Evolutionary conservation across 2,888 invertebrate species (phyloP).

Genomic region (Pogonocherus hispidulus): DNA sequence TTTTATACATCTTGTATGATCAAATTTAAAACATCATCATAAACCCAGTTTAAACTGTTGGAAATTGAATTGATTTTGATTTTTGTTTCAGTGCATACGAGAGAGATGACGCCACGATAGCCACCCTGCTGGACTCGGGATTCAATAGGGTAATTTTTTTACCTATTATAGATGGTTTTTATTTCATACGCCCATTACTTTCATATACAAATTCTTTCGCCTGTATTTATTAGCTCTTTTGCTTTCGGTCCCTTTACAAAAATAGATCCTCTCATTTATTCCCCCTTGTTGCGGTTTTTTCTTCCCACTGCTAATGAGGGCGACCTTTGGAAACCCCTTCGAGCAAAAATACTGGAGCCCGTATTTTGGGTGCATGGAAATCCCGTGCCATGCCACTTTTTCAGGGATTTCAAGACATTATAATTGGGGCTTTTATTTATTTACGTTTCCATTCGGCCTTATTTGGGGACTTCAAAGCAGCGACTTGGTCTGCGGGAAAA

Average conservation of each 20-base stretch:
- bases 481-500: no score
- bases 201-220: neutral
- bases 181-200: neutral
- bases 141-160: constrained; percentile 87
- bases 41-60: no score
- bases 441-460: neutral
- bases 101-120: constrained; percentile 84
- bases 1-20: no score
- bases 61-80: no score
- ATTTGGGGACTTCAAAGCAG: no score
- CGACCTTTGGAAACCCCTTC: neutral
- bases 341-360: neutral
- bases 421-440: neutral
- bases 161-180: neutral
- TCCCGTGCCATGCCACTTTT: neutral
- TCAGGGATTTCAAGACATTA: no score
- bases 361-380: neutral
- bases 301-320: neutral
- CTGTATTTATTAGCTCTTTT: neutral
- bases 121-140: constrained; percentile 85
- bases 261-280: neutral
- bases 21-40: no score
- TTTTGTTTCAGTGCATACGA: constrained; percentile 81
- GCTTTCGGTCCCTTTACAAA: neutral
- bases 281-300: neutral